phyloP scores from a whole-genome alignment of 2,888 invertebrate genomes.

The Clanis bilineata region DNA sequence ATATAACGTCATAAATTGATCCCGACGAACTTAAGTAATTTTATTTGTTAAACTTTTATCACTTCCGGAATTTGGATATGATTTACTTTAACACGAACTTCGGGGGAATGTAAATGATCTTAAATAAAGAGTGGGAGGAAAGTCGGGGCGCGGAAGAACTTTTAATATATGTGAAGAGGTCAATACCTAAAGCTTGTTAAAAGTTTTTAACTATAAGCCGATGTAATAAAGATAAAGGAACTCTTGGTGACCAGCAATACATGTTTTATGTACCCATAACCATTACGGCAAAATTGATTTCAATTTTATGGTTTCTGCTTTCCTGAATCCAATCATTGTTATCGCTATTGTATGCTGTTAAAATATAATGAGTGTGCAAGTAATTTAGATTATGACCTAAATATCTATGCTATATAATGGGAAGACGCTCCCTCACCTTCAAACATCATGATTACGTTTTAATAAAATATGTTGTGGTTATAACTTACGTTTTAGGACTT shows the following conservation, averaged over 20 bases:
- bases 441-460: not conserved
- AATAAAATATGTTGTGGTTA: conserved; percentile 12
- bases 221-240: conserved; percentile 50
- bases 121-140: not conserved
- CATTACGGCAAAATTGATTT: conserved; percentile 80
- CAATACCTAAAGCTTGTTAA: conserved; percentile 11
- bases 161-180: conserved; percentile 3
- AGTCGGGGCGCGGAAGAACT: not conserved
- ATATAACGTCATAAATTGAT: conserved; percentile 70
- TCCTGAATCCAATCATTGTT: conserved; percentile 80
- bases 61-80: conserved; percentile 27
- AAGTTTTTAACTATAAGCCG: conserved; percentile 13
- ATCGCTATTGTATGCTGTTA: conserved; percentile 74
- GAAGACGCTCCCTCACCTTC: not conserved
- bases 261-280: conserved; percentile 75
- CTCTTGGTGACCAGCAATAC: conserved; percentile 56
- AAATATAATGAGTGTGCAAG: conserved; percentile 70
- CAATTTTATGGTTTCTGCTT: conserved; percentile 80
- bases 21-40: conserved; percentile 54
- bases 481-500: conserved; percentile 11
- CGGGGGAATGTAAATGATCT: conserved; percentile 9
- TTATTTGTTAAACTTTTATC: conserved; percentile 57
- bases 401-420: conserved; percentile 23
- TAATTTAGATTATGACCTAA: conserved; percentile 57
- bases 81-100: conserved; percentile 3